Base-by-base conservation (phyloP, 2,888 invertebrate species). In the Chloroclysta siterata region DNA sequence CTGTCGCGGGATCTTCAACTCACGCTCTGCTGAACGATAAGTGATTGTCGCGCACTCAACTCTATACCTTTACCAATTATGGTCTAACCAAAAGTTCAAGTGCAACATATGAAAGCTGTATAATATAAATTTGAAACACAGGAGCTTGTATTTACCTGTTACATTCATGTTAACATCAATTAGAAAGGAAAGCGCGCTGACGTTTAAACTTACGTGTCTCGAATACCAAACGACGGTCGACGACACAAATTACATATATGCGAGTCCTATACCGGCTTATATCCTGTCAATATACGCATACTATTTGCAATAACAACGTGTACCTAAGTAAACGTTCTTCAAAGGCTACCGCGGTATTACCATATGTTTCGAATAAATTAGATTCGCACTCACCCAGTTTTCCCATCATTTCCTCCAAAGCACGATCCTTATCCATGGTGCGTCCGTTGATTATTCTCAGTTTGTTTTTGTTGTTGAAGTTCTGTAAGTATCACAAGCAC, bases 391-490 rank as follows among this genome's bases (percentile, higher is more conserved):
- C 76, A 95, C 95, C 95, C 76, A 95, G 86, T 82, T 95, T 94
- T 75, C 94, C 94, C 95, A 95, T 95, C 82, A 95, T 93, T 73
- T 94, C 95, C 79, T 95, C 95, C 60, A 95, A 80, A 33, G 95
- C 94, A 77, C 90, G 93, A 87, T 95, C 95, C 81, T 94, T 94
- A 78, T 94, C 95, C 95, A 95, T 95, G 80, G 55, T 85, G 72
- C 51, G 5, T 60, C 63, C 11, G 8, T 28, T 63, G 61, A 66
- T 65, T 70, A 60, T 68, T 59, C 63, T 72, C 62, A 66, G 67
- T 53, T 66, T 68, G 68, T 68, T 75, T 54, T 70, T 72, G 65
- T 77, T 78, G 62, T 72, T 67, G 68, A 73, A 76, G 69, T 80
- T 83, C 84, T 86, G 85, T 72, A 82, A 85, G 60, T 73, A 73